Evolutionary conservation across 2,888 invertebrate species (phyloP).

Genomic region (Belgica antarctica): DNA sequence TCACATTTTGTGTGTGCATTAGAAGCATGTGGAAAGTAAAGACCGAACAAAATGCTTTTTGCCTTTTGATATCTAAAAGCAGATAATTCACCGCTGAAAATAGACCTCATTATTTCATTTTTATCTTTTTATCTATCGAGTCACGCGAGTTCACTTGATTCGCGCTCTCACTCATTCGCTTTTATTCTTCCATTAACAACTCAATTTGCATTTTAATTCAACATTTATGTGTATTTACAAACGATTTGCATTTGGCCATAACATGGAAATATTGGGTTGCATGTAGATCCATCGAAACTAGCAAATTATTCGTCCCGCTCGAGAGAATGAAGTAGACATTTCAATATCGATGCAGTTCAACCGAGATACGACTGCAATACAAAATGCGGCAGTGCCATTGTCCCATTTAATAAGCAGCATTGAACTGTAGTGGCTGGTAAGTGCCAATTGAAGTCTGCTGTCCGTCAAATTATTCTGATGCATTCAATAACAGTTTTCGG

Average conservation of each 20-base stretch:
- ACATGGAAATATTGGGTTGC: background rate
- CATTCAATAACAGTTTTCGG: background rate
- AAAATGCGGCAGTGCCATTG: background rate
- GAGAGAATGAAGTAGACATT: no score
- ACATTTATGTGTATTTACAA: slow-evolving; percentile 19
- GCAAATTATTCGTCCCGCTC: no score
- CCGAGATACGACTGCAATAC: background rate
- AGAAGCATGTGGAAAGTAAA: no score
- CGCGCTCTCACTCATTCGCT: background rate
- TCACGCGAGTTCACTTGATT: slow-evolving; percentile 35
- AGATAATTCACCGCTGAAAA: slow-evolving; percentile 32
- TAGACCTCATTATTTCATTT: slow-evolving; percentile 39
- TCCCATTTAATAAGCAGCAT: background rate
- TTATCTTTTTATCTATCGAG: slow-evolving; percentile 35
- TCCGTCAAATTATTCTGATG: slow-evolving; percentile 10
- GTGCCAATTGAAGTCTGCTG: background rate
- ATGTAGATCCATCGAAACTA: slow-evolving; percentile 12
- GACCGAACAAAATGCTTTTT: no score
- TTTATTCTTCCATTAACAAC: slow-evolving; percentile 29
- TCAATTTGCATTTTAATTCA: slow-evolving; percentile 43
- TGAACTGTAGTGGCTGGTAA: background rate
- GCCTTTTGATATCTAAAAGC: slow-evolving; percentile 10
- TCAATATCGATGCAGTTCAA: slow-evolving; percentile 5
- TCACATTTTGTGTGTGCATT: no score
- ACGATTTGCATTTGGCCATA: slow-evolving; percentile 13